Percentiles rank a stretch among this genome's conserved stretches.
These are phyloP conservation scores for Anoura caudifer DNA, from an alignment of 2,113 vertebrate species.

Conservation along the genomic window DNA sequence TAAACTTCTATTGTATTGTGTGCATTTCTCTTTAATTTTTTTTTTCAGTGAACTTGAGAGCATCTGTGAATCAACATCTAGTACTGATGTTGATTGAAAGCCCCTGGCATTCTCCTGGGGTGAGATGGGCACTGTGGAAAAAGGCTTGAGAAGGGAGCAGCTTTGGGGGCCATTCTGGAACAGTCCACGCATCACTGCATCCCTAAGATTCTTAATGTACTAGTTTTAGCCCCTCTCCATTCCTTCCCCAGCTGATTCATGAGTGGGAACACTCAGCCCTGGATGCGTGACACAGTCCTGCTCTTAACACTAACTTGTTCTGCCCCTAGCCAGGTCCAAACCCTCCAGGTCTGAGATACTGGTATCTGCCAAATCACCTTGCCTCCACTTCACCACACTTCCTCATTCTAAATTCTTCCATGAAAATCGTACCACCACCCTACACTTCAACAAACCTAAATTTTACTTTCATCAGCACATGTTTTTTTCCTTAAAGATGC, in stretches of 20 bases:
- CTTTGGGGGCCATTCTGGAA: neutral
- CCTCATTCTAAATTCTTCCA: neutral
- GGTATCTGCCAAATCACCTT: neutral
- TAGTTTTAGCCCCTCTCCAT: neutral
- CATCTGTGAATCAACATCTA: neutral
- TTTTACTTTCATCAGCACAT: neutral
- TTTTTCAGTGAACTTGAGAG: slow-evolving; percentile 31
- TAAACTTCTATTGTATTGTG: neutral
- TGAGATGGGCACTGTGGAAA: neutral
- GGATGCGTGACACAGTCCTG: neutral
- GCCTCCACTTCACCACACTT: accelerated
- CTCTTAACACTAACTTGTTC: neutral
- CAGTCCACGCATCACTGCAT: neutral
- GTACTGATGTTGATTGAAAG: neutral
- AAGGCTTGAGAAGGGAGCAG: neutral
- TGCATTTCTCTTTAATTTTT: slow-evolving; percentile 44
- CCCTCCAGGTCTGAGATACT: neutral
- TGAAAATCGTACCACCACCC: neutral
- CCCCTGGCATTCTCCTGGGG: neutral
- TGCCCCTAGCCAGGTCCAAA: neutral
- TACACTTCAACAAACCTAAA: neutral
- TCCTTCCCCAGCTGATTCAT: neutral
- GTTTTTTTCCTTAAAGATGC: neutral
- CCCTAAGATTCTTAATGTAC: neutral
- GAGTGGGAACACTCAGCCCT: neutral